These are phyloP conservation scores for Emydura subglobosa DNA, from an alignment of 2,113 vertebrate genomes.

Conservation along the genomic window DNA sequence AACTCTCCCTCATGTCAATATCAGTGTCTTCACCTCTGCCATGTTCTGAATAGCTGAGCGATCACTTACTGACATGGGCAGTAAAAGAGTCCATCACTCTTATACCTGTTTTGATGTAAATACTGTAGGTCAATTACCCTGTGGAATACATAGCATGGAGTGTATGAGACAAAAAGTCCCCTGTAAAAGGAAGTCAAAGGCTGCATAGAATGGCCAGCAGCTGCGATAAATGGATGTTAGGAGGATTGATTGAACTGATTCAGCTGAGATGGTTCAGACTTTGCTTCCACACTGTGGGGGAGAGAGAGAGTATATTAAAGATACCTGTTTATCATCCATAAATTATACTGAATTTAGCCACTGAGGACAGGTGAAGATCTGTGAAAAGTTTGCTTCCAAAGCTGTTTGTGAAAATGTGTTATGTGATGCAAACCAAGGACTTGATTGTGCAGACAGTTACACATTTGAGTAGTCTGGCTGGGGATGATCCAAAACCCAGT, in stretches of 20 bases:
- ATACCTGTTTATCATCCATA: neutral
- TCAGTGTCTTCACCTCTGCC: neutral
- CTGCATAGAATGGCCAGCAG: neutral
- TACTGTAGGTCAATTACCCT: neutral
- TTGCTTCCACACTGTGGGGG: neutral
- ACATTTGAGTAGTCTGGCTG: neutral
- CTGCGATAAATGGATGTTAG: neutral
- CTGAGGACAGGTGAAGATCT: neutral
- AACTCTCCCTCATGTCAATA: neutral
- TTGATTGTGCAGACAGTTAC: neutral
- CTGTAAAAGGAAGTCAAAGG: neutral
- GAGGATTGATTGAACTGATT: neutral
- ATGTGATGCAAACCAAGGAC: neutral
- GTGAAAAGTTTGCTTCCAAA: neutral
- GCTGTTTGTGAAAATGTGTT: neutral
- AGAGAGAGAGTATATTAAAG: neutral
- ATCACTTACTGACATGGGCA: neutral
- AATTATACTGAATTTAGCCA: neutral
- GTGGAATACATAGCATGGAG: neutral
- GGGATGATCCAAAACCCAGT: neutral
- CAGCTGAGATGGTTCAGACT: neutral
- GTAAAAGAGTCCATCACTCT: neutral
- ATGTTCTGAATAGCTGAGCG: neutral
- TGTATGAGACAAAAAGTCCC: neutral
- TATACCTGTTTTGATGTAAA: slow-evolving; percentile 6